phyloP scores from a whole-genome alignment of 2,797 vertebrate genomes.

The Coracias cyanogaster region DNA sequence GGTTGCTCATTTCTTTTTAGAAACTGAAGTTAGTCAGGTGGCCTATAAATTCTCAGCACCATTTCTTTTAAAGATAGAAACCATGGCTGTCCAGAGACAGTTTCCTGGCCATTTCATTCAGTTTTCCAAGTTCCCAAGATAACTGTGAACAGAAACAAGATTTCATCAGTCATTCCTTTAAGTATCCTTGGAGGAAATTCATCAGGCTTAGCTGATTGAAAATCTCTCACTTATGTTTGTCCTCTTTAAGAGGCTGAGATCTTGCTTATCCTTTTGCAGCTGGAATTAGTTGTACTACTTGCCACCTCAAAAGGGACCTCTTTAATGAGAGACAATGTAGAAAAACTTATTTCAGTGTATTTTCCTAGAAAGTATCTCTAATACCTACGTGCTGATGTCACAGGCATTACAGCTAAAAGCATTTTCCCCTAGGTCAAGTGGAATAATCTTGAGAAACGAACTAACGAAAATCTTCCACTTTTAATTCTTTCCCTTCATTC shows the following conservation, averaged over 20 bases:
- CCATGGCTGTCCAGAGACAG: background rate
- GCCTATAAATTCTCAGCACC: background rate
- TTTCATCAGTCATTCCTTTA: background rate
- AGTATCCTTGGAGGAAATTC: background rate
- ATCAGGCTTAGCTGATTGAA: background rate
- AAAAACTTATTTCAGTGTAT: background rate
- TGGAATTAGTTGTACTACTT: background rate
- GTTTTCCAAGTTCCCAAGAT: background rate
- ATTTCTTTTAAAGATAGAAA: background rate
- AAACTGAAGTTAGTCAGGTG: background rate
- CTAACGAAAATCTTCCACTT: background rate
- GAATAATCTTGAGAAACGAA: background rate
- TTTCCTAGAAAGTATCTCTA: background rate
- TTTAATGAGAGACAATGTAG: background rate
- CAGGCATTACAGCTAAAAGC: background rate
- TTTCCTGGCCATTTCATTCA: background rate
- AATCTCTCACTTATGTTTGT: background rate
- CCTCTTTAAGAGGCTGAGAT: background rate
- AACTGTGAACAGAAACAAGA: background rate
- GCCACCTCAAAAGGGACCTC: background rate
- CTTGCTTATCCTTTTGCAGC: background rate
- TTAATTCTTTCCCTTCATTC: background rate
- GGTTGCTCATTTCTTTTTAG: background rate
- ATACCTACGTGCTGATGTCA: background rate
- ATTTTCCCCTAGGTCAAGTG: background rate